phyloP scores from a whole-genome alignment of 2,888 invertebrate genomes.

The Leptarthrus brevirostris region DNA sequence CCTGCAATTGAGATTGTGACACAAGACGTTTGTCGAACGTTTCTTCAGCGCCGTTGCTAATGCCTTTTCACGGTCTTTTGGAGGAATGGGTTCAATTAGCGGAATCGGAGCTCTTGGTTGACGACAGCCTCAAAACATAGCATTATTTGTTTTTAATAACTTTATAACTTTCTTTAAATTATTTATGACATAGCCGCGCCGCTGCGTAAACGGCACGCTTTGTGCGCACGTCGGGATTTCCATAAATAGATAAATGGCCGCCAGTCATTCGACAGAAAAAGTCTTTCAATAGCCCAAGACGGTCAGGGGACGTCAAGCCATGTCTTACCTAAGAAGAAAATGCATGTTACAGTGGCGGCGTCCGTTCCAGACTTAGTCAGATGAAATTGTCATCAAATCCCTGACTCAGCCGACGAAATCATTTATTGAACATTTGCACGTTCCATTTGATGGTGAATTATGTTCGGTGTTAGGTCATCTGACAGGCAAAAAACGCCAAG shows the following conservation, averaged over 20 bases:
- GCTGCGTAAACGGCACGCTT: conserved; percentile 57
- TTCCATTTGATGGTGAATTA: conserved; percentile 17
- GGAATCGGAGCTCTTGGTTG: conserved; percentile 6
- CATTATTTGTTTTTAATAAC: conserved; percentile 53
- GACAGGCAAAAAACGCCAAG: conserved; percentile 22
- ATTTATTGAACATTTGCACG: conserved; percentile 42
- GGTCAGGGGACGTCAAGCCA: conserved; percentile 16
- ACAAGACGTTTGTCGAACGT: background rate
- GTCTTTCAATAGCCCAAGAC: conserved; percentile 50
- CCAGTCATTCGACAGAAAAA: conserved; percentile 53
- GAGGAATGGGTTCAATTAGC: conserved; percentile 33
- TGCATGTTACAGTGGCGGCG: conserved; percentile 27
- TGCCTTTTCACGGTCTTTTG: conserved; percentile 22
- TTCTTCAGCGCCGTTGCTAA: background rate
- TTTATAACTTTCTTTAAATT: conserved; percentile 52
- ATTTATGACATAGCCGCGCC: conserved; percentile 31
- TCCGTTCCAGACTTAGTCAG: conserved; percentile 12
- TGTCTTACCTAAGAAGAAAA: conserved; percentile 4
- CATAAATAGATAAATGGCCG: conserved; percentile 56
- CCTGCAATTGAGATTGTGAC: conserved; percentile 21
- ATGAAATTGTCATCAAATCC: conserved; percentile 45
- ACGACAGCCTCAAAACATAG: conserved; percentile 18
- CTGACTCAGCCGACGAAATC: conserved; percentile 10
- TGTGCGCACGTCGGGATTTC: conserved; percentile 56
- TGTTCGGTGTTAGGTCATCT: conserved; percentile 22